These are phyloP conservation scores for Acrocephalus arundinaceus DNA, from an alignment of 2,113 vertebrate species.

Conservation along the genomic window DNA sequence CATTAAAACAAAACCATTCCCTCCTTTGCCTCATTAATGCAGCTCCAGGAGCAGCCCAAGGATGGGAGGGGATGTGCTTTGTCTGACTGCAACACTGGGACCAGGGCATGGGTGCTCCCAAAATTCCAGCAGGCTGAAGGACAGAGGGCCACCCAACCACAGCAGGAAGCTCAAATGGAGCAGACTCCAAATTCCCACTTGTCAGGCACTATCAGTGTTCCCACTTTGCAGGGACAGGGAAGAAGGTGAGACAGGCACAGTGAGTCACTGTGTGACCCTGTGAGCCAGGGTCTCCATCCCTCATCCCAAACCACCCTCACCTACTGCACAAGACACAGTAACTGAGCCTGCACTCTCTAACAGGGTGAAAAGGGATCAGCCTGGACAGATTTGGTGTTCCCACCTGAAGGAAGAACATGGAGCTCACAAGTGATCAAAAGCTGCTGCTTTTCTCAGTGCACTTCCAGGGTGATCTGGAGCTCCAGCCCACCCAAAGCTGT, in stretches of 20 bases:
- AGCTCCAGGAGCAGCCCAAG: constrained; percentile 20
- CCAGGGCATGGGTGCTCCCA: background rate
- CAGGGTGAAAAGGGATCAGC: accelerated
- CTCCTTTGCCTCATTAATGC: background rate
- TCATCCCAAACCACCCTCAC: background rate
- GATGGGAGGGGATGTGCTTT: background rate
- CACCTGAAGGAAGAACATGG: background rate
- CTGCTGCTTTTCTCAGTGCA: background rate
- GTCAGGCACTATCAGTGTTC: background rate
- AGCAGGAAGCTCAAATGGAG: background rate
- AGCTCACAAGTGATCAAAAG: background rate
- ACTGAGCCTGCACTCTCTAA: background rate
- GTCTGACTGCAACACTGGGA: background rate
- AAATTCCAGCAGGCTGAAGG: background rate
- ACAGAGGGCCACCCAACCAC: background rate
- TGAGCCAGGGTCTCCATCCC: background rate
- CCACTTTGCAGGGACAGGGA: background rate
- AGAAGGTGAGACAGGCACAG: background rate
- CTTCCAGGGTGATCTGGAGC: background rate
- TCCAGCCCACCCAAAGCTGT: background rate
- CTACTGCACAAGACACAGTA: background rate
- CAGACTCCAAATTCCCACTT: background rate
- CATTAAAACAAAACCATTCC: constrained; percentile 17
- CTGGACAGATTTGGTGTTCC: background rate
- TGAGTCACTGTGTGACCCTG: background rate